Percentiles rank a stretch among this genome's conserved stretches.
These are phyloP conservation scores for Philonicus albiceps DNA, from an alignment of 2,888 invertebrate genomes.

Conservation along the genomic window DNA sequence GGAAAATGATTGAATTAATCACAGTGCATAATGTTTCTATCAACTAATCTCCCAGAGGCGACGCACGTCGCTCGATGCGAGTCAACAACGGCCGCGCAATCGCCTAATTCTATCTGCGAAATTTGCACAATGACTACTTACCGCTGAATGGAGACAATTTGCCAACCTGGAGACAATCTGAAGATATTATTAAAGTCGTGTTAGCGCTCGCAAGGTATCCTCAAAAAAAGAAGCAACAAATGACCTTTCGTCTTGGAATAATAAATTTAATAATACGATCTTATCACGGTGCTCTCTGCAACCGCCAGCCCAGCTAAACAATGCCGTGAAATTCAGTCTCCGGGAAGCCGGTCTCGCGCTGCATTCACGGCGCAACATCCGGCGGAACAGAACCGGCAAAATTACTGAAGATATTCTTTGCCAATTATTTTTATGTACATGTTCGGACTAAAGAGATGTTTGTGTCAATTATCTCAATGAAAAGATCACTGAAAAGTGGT, in stretches of 20 bases:
- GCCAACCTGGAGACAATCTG: slow-evolving; percentile 20
- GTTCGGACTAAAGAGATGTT: background rate
- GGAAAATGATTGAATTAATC: slow-evolving; percentile 16
- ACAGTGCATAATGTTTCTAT: background rate
- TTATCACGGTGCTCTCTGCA: slow-evolving; percentile 20
- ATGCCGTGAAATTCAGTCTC: background rate
- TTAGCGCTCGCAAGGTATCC: background rate
- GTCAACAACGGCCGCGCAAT: background rate
- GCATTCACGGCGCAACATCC: background rate
- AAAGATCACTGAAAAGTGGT: background rate
- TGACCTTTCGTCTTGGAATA: slow-evolving; percentile 38
- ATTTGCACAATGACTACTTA: background rate
- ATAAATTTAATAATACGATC: slow-evolving; percentile 40
- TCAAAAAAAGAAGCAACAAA: slow-evolving; percentile 12
- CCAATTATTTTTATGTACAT: background rate
- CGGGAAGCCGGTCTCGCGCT: background rate
- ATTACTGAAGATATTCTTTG: background rate
- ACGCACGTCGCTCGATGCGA: background rate
- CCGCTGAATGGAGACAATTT: slow-evolving; percentile 34
- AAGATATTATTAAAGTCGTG: slow-evolving; percentile 39
- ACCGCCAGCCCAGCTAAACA: background rate
- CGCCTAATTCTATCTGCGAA: slow-evolving; percentile 22
- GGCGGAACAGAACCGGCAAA: background rate
- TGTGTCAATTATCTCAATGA: background rate
- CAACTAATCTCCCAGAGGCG: background rate